Evolutionary conservation across 2,888 invertebrate genomes (phyloP).

Genomic region (Pandemis heparana): DNA sequence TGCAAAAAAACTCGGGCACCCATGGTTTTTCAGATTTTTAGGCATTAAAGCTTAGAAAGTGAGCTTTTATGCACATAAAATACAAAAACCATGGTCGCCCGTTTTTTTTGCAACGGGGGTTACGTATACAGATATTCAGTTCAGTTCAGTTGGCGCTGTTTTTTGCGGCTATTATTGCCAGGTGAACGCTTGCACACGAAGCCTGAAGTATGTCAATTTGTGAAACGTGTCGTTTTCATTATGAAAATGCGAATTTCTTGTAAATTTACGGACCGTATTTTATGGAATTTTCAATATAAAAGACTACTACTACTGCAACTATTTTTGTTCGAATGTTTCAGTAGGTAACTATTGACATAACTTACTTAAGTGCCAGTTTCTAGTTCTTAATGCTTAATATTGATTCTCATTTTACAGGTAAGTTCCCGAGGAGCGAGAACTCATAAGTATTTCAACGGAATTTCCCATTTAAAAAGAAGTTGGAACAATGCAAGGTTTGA

Average conservation of each 20-base stretch:
- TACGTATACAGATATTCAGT: conserved; percentile 35
- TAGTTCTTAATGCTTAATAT: conserved; percentile 4
- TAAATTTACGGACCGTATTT: not conserved
- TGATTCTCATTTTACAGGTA: conserved; percentile 72
- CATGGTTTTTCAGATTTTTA: no score
- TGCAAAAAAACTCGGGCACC: no score
- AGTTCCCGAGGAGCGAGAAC: conserved; percentile 56
- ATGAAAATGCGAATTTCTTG: conserved; percentile 1
- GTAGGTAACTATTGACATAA: not conserved
- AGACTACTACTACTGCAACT: no score
- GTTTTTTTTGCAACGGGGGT: no score
- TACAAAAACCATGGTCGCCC: no score
- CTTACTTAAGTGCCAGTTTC: not conserved
- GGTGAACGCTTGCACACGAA: conserved; percentile 13
- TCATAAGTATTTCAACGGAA: conserved; percentile 57
- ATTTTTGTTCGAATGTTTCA: not conserved
- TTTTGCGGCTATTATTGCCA: conserved; percentile 25
- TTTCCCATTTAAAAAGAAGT: conserved; percentile 67
- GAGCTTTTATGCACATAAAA: no score
- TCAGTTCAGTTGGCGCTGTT: conserved; percentile 25
- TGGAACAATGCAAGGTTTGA: conserved; percentile 60
- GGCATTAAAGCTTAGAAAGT: no score
- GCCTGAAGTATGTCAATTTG: conserved; percentile 11
- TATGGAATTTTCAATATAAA: no score
- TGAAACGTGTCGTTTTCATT: not conserved